A percentile compares a stretch with the other conserved stretches of the same genome.
These are phyloP conservation scores for Synaphobranchus kaupii DNA, from an alignment of 2,797 vertebrate genomes.

Conservation along the genomic window DNA sequence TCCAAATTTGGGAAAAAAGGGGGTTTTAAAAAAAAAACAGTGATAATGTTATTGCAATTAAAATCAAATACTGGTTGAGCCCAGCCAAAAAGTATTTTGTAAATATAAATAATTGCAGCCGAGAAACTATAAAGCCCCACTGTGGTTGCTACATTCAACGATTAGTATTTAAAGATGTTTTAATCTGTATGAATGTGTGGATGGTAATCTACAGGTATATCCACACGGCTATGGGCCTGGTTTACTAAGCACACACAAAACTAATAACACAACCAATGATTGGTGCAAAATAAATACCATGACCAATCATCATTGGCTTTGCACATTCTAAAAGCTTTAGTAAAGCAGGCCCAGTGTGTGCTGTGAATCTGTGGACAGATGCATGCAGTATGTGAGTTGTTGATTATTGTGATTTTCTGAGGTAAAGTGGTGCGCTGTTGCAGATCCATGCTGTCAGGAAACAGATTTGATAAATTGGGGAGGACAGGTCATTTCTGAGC, in stretches of 20 bases:
- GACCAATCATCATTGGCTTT: too few species aligned
- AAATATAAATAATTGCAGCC: background rate
- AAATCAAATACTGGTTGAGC: background rate
- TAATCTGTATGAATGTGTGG: background rate
- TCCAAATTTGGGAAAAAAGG: background rate
- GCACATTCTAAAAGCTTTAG: too few species aligned
- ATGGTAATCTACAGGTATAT: background rate
- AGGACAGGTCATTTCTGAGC: background rate
- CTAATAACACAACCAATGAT: too few species aligned
- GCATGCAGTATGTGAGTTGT: too few species aligned
- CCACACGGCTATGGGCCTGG: too few species aligned
- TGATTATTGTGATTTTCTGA: background rate
- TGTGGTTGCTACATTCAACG: background rate
- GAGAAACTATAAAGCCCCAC: background rate
- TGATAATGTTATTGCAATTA: background rate
- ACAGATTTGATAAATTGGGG: background rate
- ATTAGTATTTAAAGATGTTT: background rate
- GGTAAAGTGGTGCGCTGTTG: background rate
- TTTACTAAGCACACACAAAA: too few species aligned
- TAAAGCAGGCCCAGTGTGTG: too few species aligned
- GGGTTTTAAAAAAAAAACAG: too few species aligned
- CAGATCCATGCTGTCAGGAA: slow-evolving; percentile 7
- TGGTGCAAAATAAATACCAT: too few species aligned
- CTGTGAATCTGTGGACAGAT: background rate
- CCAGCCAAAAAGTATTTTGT: background rate